Conservation (phyloP, 2,113 vertebrate species). For the Sander vitreus region DNA sequence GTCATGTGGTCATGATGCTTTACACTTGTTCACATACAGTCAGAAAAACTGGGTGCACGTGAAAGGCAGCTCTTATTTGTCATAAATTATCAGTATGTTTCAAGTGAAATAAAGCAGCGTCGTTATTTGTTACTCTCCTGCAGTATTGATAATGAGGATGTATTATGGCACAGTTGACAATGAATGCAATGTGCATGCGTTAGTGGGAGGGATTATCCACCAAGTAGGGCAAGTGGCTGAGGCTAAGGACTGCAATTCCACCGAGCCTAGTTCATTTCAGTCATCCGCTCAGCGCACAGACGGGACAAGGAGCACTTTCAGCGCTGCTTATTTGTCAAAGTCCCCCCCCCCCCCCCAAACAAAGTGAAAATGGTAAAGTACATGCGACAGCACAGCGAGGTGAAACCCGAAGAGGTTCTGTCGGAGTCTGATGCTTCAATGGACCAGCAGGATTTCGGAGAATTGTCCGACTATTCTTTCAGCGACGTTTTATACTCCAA, state of each 20-base stretch:
- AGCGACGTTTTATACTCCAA: constrained; percentile 88
- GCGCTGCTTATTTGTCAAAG: constrained; percentile 51
- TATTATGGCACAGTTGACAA: constrained; percentile 78
- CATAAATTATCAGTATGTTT: constrained; percentile 12
- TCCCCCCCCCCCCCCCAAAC: neutral
- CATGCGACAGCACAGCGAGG: constrained; percentile 86
- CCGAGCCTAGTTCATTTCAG: constrained; percentile 76
- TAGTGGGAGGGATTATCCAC: constrained; percentile 85
- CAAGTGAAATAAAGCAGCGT: constrained; percentile 19
- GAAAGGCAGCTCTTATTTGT: neutral
- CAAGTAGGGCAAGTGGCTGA: constrained; percentile 85
- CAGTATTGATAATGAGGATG: constrained; percentile 75
- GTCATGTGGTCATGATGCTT: constrained; percentile 4
- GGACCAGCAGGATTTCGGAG: constrained; percentile 82
- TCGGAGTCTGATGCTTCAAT: constrained; percentile 82
- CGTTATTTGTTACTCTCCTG: constrained; percentile 50
- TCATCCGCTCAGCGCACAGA: constrained; percentile 74
- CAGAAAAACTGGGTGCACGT: constrained; percentile 3
- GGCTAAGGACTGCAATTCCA: constrained; percentile 80
- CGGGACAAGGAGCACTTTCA: constrained; percentile 61
- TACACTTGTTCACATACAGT: constrained; percentile 11
- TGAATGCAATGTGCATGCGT: constrained; percentile 82
- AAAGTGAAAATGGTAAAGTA: constrained; percentile 86
- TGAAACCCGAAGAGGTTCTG: constrained; percentile 84
- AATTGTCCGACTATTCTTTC: constrained; percentile 89